Evolutionary conservation across 1,140 invertebrate genomes (phyloP), one percentile per base, ranked within the genome.

Genomic region (Drosophila equinoxialis): DNA sequence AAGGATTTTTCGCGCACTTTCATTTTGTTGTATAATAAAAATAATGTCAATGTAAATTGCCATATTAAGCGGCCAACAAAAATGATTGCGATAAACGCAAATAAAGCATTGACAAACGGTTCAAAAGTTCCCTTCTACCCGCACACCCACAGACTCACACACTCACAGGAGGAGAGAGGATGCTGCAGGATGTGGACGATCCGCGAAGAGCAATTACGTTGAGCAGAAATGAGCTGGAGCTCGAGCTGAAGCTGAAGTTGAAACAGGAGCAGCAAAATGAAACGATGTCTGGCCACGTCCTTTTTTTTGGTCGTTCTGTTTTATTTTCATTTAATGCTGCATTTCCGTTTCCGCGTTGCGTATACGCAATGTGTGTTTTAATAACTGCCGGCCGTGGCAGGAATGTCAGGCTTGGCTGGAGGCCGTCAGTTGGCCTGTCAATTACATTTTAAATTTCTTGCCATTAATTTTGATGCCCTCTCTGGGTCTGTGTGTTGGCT

Each of bases 1-100:
- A 73, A 72, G 71, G 69, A 75, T 80, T 78, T 82, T 55, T 57
- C 33, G 61, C 62, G 33, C 17, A 61, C 57, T 72, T 63, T 69
- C 58, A 30, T 42, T 58, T 64, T 61, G 45, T 30, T 68, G 68
- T 59, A 62, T 59, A 77, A 77, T 89, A 84, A 87, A 87, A 87
- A 80, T 87, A 87, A 87, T 87, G 80, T 89, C 79, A 83, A 87
- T 83, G 83, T 87, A 89, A 87, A 87, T 87, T 89, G 84, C 73
- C 84, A 81, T 89, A 87, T 89, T 87, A 87, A 87, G 79, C 74
- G 79, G 58, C 65, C 72, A 68, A 67, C 74, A 68, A 87, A 51
- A 87, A 84, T 84, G 69, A 80, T 78, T 72, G 80, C 70, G 83
- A 89, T 87, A 89, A 87, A 74, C 73, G 79, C 73, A 83, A 89